These are phyloP conservation scores for Echinops telfairi DNA, from an alignment of 2,113 vertebrate genomes.

Conservation along the genomic window DNA sequence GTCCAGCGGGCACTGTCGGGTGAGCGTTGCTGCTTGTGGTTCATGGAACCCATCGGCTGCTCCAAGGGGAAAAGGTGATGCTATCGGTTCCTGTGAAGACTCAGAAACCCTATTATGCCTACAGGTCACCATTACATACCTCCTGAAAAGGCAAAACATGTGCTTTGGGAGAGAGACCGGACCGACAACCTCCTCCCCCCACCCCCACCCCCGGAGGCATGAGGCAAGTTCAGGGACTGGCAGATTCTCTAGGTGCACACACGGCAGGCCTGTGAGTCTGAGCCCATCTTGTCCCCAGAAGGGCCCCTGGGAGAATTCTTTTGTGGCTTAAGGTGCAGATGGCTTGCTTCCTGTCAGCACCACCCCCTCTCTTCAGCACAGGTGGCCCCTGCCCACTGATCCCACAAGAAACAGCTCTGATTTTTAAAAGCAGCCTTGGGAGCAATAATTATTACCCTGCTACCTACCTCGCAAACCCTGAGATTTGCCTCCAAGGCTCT, in stretches of 20 bases:
- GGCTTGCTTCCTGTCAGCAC: slow-evolving; percentile 74
- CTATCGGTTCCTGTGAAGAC: no score
- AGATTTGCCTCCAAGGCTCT: slow-evolving; percentile 65
- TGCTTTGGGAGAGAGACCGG: not conserved
- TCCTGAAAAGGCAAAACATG: not conserved
- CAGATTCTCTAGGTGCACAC: not conserved
- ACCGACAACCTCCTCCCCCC: no score
- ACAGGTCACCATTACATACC: not conserved
- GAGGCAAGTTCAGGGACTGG: not conserved
- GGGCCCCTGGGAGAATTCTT: slow-evolving; percentile 64
- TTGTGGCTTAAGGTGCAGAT: slow-evolving; percentile 67
- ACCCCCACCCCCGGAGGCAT: not conserved
- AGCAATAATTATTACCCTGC: slow-evolving; percentile 71
- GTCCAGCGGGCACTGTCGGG: no score
- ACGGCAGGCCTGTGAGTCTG: not conserved
- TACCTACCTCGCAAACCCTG: slow-evolving; percentile 52
- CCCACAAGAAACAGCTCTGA: slow-evolving; percentile 22
- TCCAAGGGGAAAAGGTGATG: no score
- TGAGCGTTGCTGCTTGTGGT: no score
- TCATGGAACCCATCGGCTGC: no score
- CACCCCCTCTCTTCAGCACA: slow-evolving; percentile 51
- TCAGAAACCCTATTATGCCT: not conserved
- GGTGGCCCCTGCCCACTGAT: slow-evolving; percentile 61
- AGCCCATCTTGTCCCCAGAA: not conserved
- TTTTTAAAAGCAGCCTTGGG: slow-evolving; percentile 63